Conservation (phyloP, 2,113 vertebrate genomes). For the Buteo buteo region DNA sequence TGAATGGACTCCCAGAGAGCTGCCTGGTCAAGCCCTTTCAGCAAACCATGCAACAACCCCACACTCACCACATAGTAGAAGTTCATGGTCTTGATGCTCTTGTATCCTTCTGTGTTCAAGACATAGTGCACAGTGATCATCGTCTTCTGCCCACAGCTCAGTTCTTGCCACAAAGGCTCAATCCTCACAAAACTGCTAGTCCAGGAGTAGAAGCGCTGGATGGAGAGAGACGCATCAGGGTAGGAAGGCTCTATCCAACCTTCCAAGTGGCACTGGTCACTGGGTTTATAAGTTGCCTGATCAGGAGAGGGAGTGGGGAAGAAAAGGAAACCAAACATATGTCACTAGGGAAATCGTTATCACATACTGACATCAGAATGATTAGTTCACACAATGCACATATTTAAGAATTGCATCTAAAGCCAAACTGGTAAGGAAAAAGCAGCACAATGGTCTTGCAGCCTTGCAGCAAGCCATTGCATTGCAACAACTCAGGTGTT, state of each 20-base stretch:
- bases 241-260: constrained; percentile 62
- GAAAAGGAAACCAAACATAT: background rate
- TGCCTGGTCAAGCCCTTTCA: background rate
- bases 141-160: constrained; percentile 39
- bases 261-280: constrained; percentile 42
- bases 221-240: background rate
- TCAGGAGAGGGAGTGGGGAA: background rate
- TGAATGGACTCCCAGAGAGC: background rate
- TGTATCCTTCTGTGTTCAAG: constrained; percentile 23
- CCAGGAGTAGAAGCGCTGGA: constrained; percentile 62
- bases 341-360: background rate
- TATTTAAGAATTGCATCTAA: background rate
- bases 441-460: background rate
- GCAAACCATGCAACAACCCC: background rate
- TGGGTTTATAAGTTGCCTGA: constrained; percentile 54
- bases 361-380: background rate
- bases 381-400: background rate
- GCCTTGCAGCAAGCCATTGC: background rate
- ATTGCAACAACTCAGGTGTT: background rate
- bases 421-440: background rate
- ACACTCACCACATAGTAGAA: constrained; percentile 60
- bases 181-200: constrained; percentile 65
- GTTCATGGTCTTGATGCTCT: background rate
- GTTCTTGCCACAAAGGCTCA: constrained; percentile 2
- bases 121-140: constrained; percentile 43